Conservation (phyloP, 2,888 invertebrate species). For the Congeria kusceri region DNA sequence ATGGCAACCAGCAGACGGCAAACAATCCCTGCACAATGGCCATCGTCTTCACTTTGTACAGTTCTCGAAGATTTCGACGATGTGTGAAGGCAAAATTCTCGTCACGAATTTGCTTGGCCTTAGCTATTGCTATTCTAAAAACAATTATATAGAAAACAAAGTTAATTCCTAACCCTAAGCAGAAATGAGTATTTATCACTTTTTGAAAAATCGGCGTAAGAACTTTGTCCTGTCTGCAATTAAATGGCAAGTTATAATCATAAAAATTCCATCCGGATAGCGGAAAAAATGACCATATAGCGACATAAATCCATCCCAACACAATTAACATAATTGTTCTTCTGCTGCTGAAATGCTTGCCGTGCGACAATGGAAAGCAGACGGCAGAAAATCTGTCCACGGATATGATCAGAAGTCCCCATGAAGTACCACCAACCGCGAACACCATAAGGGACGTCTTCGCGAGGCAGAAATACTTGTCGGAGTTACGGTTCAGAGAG, state of each 20-base stretch:
- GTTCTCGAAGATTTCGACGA: slow-evolving; percentile 12
- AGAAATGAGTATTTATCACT: slow-evolving; percentile 28
- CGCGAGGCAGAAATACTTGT: slow-evolving; percentile 47
- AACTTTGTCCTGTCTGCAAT: slow-evolving; percentile 28
- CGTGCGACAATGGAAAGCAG: slow-evolving; percentile 41
- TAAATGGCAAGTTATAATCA: slow-evolving; percentile 29
- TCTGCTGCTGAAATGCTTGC: slow-evolving; percentile 12
- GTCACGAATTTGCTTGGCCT: slow-evolving; percentile 13
- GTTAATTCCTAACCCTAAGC: slow-evolving; percentile 25
- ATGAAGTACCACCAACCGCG: slow-evolving; percentile 32
- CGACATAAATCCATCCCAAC: slow-evolving; percentile 40
- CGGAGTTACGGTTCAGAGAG: slow-evolving; percentile 17
- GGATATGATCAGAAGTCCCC: slow-evolving; percentile 39
- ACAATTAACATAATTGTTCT: slow-evolving; percentile 28
- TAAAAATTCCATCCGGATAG: slow-evolving; percentile 53
- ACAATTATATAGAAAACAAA: slow-evolving; percentile 40
- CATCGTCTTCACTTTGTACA: slow-evolving; percentile 48
- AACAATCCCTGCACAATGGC: slow-evolving; percentile 55
- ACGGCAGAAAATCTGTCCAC: slow-evolving; percentile 47
- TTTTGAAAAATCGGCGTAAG: slow-evolving; percentile 42
- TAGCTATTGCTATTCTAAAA: slow-evolving; percentile 31
- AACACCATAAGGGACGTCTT: slow-evolving; percentile 43
- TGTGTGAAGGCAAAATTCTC: slow-evolving; percentile 2
- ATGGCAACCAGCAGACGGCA: slow-evolving; percentile 50
- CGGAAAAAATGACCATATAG: slow-evolving; percentile 19